phyloP scores from a whole-genome alignment of 2,797 vertebrate genomes.

The Eulemur albifrons region DNA sequence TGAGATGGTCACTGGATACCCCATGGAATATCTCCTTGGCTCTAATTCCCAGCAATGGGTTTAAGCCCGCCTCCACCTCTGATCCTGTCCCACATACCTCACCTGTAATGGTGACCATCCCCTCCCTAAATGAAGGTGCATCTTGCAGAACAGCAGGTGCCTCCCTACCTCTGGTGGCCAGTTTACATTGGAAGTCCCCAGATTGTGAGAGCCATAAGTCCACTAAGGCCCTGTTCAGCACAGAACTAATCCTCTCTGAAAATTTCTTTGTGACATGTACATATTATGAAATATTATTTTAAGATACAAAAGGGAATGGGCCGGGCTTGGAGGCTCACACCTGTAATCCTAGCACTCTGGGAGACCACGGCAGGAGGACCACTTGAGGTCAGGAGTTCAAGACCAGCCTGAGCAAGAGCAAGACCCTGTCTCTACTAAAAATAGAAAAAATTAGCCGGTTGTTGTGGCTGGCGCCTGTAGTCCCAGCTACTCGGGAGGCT shows the following conservation, averaged over 20 bases:
- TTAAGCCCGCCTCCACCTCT: background rate
- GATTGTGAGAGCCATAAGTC: background rate
- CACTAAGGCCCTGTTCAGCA: background rate
- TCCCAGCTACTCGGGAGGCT: no score
- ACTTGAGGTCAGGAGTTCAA: no score
- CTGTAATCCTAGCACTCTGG: no score
- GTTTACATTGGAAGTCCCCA: background rate
- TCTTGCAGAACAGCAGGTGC: background rate
- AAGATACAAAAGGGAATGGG: background rate
- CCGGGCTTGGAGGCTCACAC: fast-evolving
- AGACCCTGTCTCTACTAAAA: no score
- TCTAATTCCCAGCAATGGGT: background rate
- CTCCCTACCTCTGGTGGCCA: background rate
- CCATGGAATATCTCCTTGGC: background rate
- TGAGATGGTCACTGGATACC: no score
- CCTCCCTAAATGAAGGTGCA: background rate
- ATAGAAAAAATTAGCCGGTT: no score
- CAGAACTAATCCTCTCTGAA: background rate
- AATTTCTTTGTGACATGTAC: background rate
- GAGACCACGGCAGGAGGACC: no score
- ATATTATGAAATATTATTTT: background rate
- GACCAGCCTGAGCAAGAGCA: no score
- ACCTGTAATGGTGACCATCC: background rate
- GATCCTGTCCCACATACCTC: no score
- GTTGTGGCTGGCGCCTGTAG: no score